Base-by-base conservation (phyloP, 37 sponge, comb jelly and placozoan species). In the Chondrosia reniformis region DNA sequence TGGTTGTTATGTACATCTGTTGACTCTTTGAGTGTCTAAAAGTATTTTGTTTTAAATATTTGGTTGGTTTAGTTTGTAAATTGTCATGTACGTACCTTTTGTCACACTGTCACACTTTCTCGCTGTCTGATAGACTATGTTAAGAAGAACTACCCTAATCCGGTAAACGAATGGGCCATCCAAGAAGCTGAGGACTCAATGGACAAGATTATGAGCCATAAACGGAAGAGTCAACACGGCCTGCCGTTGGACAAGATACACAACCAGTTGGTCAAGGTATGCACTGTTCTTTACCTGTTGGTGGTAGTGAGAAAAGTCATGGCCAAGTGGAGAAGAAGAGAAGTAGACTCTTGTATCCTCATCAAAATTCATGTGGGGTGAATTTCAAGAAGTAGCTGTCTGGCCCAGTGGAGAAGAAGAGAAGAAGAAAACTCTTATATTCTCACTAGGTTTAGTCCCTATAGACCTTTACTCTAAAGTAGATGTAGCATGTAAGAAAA, bases 141-240 rank as follows among this genome's bases (percentile, higher is more conserved):
- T 24, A 59, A 67, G 73, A 77, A 87, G 52, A 88, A 78, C 58
- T 94, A 90, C 46, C 79, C 86, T 44, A 52, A 81, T 32, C 95
- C 95, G 33, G 81, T 94, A 9, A 81, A 90, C 39, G 80, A 85
- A 0, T 94, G 92, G 92, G 92, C 89, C 15, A 65, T 94, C 9
- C 80, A 67, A 75, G 95, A 94, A 57, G 95, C 95, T 13, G 80
- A 85, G 65, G 65, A 62, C 55, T 56, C 76, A 15, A 83, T 94
- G 81, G 89, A 94, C 15, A 69, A 83, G 33, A 38, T 72, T 1
- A 33, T 49, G 15, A 72, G 81, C 5, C 52, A 57, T 62, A 86
- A 72, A 38, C 84, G 78, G 73, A 85, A 78, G 39, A 75, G 81
- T 0, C 85, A 84, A 33, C 86, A 82, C 74, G 61, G 58, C 30